Evolutionary conservation across 2,888 invertebrate species (phyloP).

Genomic region (Athalia rosae): DNA sequence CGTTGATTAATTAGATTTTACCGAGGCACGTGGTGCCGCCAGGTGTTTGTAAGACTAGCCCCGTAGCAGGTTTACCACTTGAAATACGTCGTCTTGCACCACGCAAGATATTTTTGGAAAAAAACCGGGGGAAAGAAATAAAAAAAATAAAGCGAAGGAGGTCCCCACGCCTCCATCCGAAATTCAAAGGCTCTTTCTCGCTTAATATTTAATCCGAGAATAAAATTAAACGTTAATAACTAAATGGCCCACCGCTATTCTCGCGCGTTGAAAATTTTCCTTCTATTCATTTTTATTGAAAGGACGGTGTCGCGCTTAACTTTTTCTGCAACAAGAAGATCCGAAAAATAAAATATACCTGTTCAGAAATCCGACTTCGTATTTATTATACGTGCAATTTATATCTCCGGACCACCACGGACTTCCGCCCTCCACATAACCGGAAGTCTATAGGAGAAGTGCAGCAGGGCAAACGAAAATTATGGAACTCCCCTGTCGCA

Average conservation of each 20-base stretch:
- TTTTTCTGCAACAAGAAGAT: too few species aligned
- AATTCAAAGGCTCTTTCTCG: neutral
- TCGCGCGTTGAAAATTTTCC: too few species aligned
- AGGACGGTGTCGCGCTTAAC: too few species aligned
- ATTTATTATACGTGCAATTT: too few species aligned
- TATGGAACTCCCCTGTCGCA: conserved; percentile 3
- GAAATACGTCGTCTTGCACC: neutral
- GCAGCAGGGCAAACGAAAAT: conserved; percentile 4
- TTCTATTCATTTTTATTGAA: too few species aligned
- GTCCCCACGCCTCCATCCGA: neutral
- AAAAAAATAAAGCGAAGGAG: neutral
- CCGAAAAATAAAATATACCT: too few species aligned
- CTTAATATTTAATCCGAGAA: neutral
- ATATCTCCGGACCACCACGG: too few species aligned
- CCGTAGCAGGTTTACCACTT: neutral
- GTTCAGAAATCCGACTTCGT: too few species aligned
- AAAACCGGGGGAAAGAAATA: neutral
- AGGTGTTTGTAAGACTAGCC: neutral
- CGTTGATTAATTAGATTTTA: conserved; percentile 36
- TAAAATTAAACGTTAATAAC: neutral
- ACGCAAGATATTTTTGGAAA: neutral
- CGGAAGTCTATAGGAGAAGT: neutral
- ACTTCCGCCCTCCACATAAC: too few species aligned
- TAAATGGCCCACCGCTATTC: neutral
- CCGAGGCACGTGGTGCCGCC: conserved; percentile 8